Conservation (phyloP, 2,797 vertebrate species). For the Sebastes oblongus region DNA sequence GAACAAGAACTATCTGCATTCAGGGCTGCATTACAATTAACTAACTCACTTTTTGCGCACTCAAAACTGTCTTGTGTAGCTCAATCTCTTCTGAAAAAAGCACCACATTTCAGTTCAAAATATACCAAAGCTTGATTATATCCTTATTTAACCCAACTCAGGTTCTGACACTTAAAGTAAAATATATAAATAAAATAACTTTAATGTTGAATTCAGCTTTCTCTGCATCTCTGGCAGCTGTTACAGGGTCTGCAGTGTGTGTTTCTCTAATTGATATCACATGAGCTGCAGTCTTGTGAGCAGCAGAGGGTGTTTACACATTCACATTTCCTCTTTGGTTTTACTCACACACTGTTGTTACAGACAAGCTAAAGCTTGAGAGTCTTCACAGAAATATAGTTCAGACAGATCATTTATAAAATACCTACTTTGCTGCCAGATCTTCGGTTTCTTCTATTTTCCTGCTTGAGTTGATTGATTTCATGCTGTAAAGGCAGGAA, state of each 20-base stretch:
- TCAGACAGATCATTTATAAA: fast-evolving
- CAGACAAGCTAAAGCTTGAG: not conserved
- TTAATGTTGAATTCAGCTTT: not conserved
- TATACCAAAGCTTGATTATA: no score
- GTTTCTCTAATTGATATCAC: slow-evolving; percentile 73
- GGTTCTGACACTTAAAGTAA: not conserved
- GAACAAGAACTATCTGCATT: no score
- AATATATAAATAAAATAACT: not conserved
- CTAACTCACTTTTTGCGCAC: not conserved
- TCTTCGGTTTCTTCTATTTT: not conserved
- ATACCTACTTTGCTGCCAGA: not conserved
- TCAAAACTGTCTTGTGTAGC: not conserved
- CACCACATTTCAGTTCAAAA: not conserved
- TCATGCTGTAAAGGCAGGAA: slow-evolving; percentile 56
- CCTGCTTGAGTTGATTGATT: slow-evolving; percentile 35
- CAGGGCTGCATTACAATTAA: not conserved
- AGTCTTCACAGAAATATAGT: no score
- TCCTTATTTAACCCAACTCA: not conserved
- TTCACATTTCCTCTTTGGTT: not conserved
- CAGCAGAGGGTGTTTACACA: not conserved
- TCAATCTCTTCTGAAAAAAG: not conserved
- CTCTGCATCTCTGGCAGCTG: not conserved
- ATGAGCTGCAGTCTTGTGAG: slow-evolving; percentile 75
- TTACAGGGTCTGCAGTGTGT: not conserved
- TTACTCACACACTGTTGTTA: not conserved